A percentile compares a stretch with the other conserved stretches of the same genome.
Evolutionary conservation across 2,113 vertebrate genomes (phyloP).

Genomic region (Girardinichthys multiradiatus): DNA sequence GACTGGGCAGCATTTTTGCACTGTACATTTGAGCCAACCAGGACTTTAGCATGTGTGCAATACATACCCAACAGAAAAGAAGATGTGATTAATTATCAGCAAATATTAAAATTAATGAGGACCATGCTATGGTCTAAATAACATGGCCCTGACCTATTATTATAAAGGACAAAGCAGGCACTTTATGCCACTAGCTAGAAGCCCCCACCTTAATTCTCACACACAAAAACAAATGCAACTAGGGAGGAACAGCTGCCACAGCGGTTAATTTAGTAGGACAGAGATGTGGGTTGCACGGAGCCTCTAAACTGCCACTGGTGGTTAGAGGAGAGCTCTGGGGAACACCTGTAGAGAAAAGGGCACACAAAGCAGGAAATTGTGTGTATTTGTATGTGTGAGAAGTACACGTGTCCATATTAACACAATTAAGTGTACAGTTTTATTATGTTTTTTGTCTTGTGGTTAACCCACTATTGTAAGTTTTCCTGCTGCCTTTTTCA

Average conservation of each 20-base stretch:
- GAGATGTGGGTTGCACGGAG: conserved; percentile 38
- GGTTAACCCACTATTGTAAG: conserved; percentile 10
- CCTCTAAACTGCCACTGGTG: conserved; percentile 25
- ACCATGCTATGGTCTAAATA: conserved; percentile 27
- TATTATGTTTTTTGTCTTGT: background rate
- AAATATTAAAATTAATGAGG: conserved; percentile 62
- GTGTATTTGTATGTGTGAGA: conserved; percentile 11
- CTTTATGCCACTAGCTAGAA: conserved; percentile 41
- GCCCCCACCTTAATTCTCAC: background rate
- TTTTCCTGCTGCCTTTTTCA: background rate
- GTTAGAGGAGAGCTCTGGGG: conserved; percentile 15
- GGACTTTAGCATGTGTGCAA: background rate
- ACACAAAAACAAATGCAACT: background rate
- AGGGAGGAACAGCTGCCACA: conserved; percentile 53
- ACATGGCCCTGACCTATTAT: conserved; percentile 40
- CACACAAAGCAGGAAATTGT: conserved; percentile 41
- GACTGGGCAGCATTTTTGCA: background rate
- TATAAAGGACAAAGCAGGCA: conserved; percentile 58
- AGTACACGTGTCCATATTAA: background rate
- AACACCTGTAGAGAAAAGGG: conserved; percentile 57
- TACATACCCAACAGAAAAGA: conserved; percentile 26
- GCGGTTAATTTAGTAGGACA: conserved; percentile 61
- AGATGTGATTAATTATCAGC: conserved; percentile 47
- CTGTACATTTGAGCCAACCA: background rate
- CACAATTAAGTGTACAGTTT: background rate